Percentiles rank a stretch among this genome's conserved stretches.
Conservation (phyloP, 2,888 invertebrate species). For the Sericinus montela region DNA sequence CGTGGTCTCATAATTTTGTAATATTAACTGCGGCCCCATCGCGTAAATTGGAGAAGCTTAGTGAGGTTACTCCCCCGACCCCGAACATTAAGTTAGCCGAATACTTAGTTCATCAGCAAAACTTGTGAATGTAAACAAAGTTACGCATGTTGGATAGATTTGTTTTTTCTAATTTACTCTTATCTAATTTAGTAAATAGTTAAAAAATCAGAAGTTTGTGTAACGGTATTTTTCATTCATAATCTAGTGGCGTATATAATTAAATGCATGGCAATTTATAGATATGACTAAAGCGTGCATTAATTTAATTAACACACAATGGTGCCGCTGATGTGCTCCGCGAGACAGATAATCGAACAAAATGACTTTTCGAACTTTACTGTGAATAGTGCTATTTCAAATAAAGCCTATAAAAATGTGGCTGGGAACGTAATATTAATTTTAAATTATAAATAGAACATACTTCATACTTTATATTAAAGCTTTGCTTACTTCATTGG, state of each 20-base stretch:
- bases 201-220: no score
- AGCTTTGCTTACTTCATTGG: conserved; percentile 52
- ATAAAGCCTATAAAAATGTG: conserved; percentile 21
- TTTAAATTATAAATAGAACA: no score
- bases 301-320: conserved; percentile 69
- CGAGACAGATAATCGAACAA: conserved; percentile 68
- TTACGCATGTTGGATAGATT: no score
- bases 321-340: conserved; percentile 54
- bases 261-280: conserved; percentile 4
- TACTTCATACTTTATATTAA: background rate
- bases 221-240: no score
- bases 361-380: conserved; percentile 67
- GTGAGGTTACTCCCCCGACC: conserved; percentile 52
- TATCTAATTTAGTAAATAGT: no score
- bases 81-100: conserved; percentile 60
- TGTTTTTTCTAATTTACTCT: no score
- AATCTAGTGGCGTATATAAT: no score
- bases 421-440: no score
- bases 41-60: conserved; percentile 68
- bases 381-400: conserved; percentile 43
- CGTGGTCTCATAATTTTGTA: conserved; percentile 72
- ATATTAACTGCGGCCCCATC: conserved; percentile 62
- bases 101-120: conserved; percentile 25
- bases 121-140: background rate
- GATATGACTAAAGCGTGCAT: conserved; percentile 40